Base-by-base conservation (phyloP, 2,888 invertebrate species). In the Quadroppia sp. region DNA sequence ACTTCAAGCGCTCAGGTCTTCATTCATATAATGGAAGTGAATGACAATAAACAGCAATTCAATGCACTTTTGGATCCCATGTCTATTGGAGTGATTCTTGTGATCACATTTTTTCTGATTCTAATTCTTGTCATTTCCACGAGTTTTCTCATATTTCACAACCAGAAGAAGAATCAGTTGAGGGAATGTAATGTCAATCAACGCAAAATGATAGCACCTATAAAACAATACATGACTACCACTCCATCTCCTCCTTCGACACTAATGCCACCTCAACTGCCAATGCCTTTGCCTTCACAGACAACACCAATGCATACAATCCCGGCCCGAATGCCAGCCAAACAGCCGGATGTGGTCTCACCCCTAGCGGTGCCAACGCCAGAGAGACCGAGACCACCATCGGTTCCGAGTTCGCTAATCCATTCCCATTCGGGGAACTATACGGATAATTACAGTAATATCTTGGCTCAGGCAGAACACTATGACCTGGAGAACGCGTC, bases 401-500 rank as follows among this genome's bases (percentile, higher is more conserved):
- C 61, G 3, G 32, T 50, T 28, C 53, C 69, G 7, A 11, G 2
- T 1, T 67, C 67, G 1, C 20, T 73, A 30, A 70, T 36, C 11
- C 56, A 69, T 25, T 59, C 73, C 15, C 50, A 69, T 59, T 73
- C 70, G 2, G 73, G 70, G 20, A 73, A 70, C 17, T 73, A 69
- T 42, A 59, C 45, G 0, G 75, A 75, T 25, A 74, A 74, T 30
- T 75, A 75, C 40, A 74, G 74, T 23, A 74, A 75, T 59, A 71
- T 75, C 17, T 30, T 75, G 53, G 74, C 64, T 81, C 86, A 89
- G 76, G 92, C 94, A 0, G 94, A 95, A 81, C 94, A 94, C 82
- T 97, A 97, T 81, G 96, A 97, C 82, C 85, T 97, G 76, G 97
- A 97, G 84, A 96, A 96, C 83, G 95, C 96, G 1, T 95, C 94